Percentiles rank a stretch among this genome's conserved stretches.
Evolutionary conservation across 2,797 vertebrate species (phyloP).

Genomic region (Pelobates cultripes): DNA sequence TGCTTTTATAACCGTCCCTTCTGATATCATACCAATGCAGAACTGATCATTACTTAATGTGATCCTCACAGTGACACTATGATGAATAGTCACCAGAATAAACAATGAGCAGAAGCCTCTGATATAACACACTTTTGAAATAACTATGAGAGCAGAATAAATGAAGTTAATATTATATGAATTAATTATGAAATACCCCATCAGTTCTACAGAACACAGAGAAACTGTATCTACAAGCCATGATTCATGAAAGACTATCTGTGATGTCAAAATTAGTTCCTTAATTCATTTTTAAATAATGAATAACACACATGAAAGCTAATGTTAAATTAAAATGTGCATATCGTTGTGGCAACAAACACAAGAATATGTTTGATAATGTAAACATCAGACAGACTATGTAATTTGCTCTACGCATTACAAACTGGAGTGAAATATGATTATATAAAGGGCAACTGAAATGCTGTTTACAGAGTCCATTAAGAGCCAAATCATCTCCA

Average conservation of each 20-base stretch:
- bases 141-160: background rate
- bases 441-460: too few species aligned
- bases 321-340: background rate
- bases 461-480: too few species aligned
- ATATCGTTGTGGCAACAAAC: background rate
- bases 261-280: conserved; percentile 2
- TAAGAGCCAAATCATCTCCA: too few species aligned
- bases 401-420: conserved; percentile 26
- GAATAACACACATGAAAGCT: background rate
- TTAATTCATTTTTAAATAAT: background rate
- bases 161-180: background rate
- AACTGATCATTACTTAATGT: background rate
- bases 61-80: background rate
- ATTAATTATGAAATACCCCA: background rate
- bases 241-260: background rate
- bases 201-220: background rate
- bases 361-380: conserved; percentile 17
- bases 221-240: background rate
- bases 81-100: background rate
- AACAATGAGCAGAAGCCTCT: background rate
- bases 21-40: background rate
- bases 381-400: conserved; percentile 32
- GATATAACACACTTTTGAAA: background rate
- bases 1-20: background rate
- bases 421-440: conserved; percentile 22